phyloP scores from a whole-genome alignment of 1,140 invertebrate genomes.

The Drosophila jambulina region DNA sequence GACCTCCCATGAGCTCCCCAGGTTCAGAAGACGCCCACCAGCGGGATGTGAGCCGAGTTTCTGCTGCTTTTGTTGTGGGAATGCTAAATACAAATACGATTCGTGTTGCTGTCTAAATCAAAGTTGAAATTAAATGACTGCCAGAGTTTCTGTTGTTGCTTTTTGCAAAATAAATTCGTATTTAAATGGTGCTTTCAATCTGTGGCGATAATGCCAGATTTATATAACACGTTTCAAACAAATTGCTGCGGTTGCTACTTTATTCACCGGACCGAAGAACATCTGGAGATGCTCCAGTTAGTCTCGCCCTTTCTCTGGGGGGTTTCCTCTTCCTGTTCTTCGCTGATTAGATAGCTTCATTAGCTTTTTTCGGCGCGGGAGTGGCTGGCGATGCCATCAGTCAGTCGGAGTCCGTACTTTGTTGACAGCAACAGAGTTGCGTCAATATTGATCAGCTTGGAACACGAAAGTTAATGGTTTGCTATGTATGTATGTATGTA shows the following conservation, averaged over 20 bases:
- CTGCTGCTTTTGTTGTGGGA: constrained; percentile 32
- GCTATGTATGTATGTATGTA: background rate
- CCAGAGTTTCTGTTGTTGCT: constrained; percentile 10
- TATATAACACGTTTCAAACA: constrained; percentile 33
- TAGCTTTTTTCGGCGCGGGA: constrained; percentile 14
- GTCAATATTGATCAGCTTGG: constrained; percentile 45
- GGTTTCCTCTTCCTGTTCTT: constrained; percentile 15
- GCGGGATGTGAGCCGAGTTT: constrained; percentile 2
- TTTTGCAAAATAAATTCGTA: constrained; percentile 33
- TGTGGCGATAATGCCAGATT: constrained; percentile 42
- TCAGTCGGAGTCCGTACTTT: constrained; percentile 17
- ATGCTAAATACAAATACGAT: constrained; percentile 14
- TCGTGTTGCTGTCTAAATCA: constrained; percentile 41
- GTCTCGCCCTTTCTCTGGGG: background rate
- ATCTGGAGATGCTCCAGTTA: constrained; percentile 10
- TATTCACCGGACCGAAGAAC: background rate
- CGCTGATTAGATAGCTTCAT: constrained; percentile 43
- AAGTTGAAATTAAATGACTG: constrained; percentile 34
- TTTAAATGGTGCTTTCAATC: constrained; percentile 44
- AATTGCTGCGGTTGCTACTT: constrained; percentile 25
- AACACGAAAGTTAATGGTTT: constrained; percentile 36
- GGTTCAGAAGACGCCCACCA: constrained; percentile 45
- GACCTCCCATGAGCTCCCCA: background rate
- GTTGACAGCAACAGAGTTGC: constrained; percentile 44
- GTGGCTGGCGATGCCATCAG: constrained; percentile 12